A percentile compares a stretch with the other conserved stretches of the same genome.
These are phyloP conservation scores for Eupelmus urozonus DNA, from an alignment of 2,888 invertebrate species.

Conservation along the genomic window DNA sequence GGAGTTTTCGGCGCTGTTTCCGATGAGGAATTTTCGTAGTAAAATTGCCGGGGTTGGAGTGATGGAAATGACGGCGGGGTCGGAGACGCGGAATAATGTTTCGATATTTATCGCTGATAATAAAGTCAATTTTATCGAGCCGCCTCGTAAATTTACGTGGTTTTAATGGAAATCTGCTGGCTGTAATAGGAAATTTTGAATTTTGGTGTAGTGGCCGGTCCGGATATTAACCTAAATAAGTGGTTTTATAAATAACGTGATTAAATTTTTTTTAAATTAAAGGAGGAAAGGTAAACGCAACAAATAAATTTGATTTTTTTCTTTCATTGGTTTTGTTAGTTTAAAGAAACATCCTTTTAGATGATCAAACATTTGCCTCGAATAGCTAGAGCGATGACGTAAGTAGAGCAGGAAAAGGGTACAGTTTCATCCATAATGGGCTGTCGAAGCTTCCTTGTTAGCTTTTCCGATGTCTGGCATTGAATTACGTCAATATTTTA, in stretches of 20 bases:
- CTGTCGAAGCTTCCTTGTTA: conserved; percentile 19
- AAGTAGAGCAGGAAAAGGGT: conserved; percentile 30
- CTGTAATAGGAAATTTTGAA: too few species aligned
- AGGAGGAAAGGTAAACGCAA: not conserved
- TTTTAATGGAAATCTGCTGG: not conserved
- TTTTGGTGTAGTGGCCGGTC: too few species aligned
- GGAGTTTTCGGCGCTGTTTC: too few species aligned
- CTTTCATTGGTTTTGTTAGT: not conserved
- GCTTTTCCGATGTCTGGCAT: conserved; percentile 12
- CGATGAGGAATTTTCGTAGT: too few species aligned
- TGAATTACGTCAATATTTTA: conserved; percentile 62
- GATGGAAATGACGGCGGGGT: too few species aligned
- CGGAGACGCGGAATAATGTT: too few species aligned
- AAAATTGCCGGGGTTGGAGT: too few species aligned
- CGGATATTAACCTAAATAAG: too few species aligned
- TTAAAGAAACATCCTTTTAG: conserved; percentile 66
- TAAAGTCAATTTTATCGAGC: too few species aligned
- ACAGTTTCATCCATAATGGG: conserved; percentile 46
- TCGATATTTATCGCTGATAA: too few species aligned
- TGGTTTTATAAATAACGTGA: too few species aligned
- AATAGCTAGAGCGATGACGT: conserved; percentile 61
- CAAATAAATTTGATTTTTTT: not conserved
- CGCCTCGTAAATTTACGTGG: too few species aligned
- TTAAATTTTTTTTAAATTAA: not conserved
- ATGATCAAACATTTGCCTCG: conserved; percentile 73